These are phyloP conservation scores for Tragulus kanchil DNA, from an alignment of 2,113 vertebrate genomes.

Conservation along the genomic window DNA sequence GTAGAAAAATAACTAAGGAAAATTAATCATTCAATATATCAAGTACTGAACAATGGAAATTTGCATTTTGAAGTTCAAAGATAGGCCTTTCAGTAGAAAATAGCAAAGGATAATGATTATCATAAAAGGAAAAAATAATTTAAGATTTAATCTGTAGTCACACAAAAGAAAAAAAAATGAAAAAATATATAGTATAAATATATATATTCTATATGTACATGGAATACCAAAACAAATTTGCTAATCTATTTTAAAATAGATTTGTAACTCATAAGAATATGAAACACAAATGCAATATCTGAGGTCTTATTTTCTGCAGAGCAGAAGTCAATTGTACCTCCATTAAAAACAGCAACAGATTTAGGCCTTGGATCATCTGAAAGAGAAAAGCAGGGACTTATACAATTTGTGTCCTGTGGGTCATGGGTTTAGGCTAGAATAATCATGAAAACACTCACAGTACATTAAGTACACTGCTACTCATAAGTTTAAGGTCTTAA, in stretches of 20 bases:
- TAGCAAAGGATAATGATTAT: background rate
- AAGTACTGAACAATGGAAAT: background rate
- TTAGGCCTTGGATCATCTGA: background rate
- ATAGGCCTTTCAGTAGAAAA: background rate
- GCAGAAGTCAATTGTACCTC: background rate
- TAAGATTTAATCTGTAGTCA: background rate
- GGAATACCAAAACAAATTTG: background rate
- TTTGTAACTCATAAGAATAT: background rate
- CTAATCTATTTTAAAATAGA: background rate
- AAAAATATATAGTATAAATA: background rate
- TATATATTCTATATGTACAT: background rate
- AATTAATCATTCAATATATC: background rate
- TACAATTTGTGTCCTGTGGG: background rate
- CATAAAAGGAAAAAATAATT: background rate
- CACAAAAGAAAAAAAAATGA: background rate
- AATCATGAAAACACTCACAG: background rate
- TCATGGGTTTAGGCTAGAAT: background rate
- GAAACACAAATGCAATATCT: background rate
- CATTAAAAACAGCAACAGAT: background rate
- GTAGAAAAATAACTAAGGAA: background rate
- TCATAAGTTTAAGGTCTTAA: background rate
- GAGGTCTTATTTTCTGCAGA: background rate
- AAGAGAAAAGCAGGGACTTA: background rate
- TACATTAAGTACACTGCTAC: background rate
- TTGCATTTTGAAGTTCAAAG: conserved; percentile 4